Base-by-base conservation (phyloP, 53 echinoderm and acorn worm species). In the Arbacia lixula region DNA sequence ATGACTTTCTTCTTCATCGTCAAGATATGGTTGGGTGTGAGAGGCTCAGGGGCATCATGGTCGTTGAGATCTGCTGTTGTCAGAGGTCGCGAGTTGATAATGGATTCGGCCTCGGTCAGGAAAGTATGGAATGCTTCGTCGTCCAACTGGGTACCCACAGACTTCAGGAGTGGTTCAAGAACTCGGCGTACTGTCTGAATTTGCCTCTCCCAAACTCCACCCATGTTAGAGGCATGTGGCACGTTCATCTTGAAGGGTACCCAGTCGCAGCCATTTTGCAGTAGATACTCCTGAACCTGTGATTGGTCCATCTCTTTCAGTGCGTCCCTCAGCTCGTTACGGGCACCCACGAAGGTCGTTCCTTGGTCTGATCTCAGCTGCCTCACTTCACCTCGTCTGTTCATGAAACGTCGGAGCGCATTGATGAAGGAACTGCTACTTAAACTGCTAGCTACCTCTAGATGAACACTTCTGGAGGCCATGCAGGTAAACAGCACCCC, bases 401-500 rank as follows among this genome's bases (percentile, higher is more conserved):
- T 68, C n/a, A 62, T 72, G 30, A 90, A 90, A 26, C 83, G 36
- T 31, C 86, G 40, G 36, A 82, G 56, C 24, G 85, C 85, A 49
- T 89, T 89, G 28, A 89, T 51, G 66, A 89, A 85, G 1, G 85
- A 67, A 62, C 87, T 87, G 2, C 87, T 83, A 17, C 69, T 78
- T 5, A 90, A 53, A n/a, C 61, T 79, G 58, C 82, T 80, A 4
- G 86, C 80, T 17, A 68, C 68, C 71, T 90, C 90, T 32, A 83
- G 32, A 36, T 90, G 91, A 5, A 90, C 83, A 55, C 67, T 84
- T 51, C 87, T 82, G 30, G 75, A 71, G 6, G 71, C 53, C 83
- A 90, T 71, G 54, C 87, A 91, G 25, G 83, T 91, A 56, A 91
- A 91, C 12, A 90, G 36, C 2, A 86, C 81, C 53, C 90, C 76